A percentile compares a stretch with the other conserved stretches of the same genome.
These are phyloP conservation scores for Salmo trutta DNA, from an alignment of 2,797 vertebrate species.

Conservation along the genomic window DNA sequence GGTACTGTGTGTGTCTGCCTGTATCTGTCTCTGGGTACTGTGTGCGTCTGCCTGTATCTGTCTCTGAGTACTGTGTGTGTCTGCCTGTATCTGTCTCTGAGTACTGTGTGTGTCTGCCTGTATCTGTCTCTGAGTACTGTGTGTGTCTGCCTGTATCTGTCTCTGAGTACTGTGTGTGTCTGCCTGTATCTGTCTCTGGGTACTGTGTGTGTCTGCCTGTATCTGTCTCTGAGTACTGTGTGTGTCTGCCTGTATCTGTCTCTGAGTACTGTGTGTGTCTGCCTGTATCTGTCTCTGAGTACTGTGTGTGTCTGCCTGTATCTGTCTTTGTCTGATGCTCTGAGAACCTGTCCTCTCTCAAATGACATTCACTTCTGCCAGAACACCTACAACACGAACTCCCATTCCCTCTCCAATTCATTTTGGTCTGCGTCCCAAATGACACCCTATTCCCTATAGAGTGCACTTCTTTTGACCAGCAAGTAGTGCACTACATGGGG, in stretches of 20 bases:
- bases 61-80: background rate
- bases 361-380: constrained; percentile 28
- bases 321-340: constrained; percentile 22
- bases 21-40: no score
- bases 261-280: background rate
- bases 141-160: no score
- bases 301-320: no score
- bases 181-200: background rate
- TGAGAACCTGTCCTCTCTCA: constrained; percentile 18
- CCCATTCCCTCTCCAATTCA: background rate
- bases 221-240: no score
- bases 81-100: background rate
- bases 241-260: background rate
- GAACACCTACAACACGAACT: constrained; percentile 5
- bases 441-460: background rate
- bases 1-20: no score
- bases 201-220: background rate
- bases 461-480: background rate
- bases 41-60: background rate
- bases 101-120: no score
- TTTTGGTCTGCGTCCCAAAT: background rate
- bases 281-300: no score
- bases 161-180: no score
- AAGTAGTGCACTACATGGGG: background rate
- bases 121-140: background rate